phyloP scores from a whole-genome alignment of 2,797 vertebrate genomes.

The Phoeniculus purpureus region DNA sequence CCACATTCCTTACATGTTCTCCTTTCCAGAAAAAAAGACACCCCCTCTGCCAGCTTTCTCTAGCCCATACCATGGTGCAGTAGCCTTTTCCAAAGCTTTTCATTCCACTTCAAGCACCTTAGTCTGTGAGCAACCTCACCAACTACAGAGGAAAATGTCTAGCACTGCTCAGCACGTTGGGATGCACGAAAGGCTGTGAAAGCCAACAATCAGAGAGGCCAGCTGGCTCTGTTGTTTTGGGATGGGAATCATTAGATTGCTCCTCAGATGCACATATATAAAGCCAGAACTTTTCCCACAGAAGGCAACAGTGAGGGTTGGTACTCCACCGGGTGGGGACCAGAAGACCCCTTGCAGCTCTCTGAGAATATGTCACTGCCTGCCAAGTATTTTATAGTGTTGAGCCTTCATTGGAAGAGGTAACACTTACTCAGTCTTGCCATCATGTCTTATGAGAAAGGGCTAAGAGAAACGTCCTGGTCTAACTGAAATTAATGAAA shows the following conservation, averaged over 20 bases:
- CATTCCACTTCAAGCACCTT: background rate
- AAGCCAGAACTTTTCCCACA: background rate
- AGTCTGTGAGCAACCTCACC: background rate
- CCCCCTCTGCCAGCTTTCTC: background rate
- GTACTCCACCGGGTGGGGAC: background rate
- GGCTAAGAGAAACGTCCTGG: background rate
- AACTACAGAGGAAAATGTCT: background rate
- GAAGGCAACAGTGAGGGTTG: background rate
- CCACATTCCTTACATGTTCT: slow-evolving; percentile 29
- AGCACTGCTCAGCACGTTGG: background rate
- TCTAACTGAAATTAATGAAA: background rate
- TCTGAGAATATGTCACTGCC: background rate
- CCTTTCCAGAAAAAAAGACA: slow-evolving; percentile 23
- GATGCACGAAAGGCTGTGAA: background rate
- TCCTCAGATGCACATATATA: background rate
- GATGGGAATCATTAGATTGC: background rate
- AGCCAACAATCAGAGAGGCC: background rate
- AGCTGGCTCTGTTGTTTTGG: background rate
- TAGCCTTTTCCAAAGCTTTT: background rate
- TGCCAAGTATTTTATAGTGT: background rate
- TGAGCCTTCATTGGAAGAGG: background rate
- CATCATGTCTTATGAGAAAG: background rate
- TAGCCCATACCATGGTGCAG: background rate
- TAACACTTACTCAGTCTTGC: background rate
- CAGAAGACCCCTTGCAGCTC: background rate